Base-by-base conservation (phyloP, 92 coral and sea anemone species). In the Zoanthus sociatus region DNA sequence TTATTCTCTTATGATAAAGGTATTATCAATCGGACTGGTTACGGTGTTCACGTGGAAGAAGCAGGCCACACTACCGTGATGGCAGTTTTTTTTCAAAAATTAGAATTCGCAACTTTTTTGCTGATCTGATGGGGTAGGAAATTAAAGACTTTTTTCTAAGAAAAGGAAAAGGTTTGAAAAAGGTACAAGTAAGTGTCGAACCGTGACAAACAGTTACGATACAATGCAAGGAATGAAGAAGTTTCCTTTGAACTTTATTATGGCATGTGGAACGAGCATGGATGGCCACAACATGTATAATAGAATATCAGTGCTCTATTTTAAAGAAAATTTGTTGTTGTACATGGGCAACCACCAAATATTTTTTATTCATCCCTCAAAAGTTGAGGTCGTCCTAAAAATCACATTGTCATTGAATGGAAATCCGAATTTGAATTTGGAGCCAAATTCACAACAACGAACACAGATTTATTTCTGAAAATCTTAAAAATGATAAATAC, bases 31-130 rank as follows among this genome's bases (percentile, higher is more conserved):
- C 37, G 42, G 14, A 76, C 79, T 10, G 66, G 79, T n/a, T 76
- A 76, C 7, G 66, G 79, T 13, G 79, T 76, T n/a, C 63, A 76
- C 37, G 13, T 74, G 78, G 60, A 74, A 47, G 78, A 74, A 50
- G 53, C 78, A 13, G n/a, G 55, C 9, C 51, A 45, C 32, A 47
- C 53, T 16, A 73, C 78, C 17, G 54, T 73, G 78, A 73, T 37
- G 78, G 78, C 37, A 37, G 26, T 26, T 26, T 74, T 74, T 26
- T 26, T 9, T 74, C 56, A 0, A 47, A 20, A 47, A 74, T 74
- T 7, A 7, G 56, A 16, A 33, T 74, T 47, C 7, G 78, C 31
- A 73, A 74, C 42, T 50, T 47, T 60, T 74, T 74, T 73, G 78
- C 78, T n/a, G 46, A 26, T 7, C 73, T 69, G 32, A 69, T 31